A percentile compares a stretch with the other conserved stretches of the same genome.
Evolutionary conservation across 2,797 vertebrate genomes (phyloP).

Genomic region (Rhincodon typus): DNA sequence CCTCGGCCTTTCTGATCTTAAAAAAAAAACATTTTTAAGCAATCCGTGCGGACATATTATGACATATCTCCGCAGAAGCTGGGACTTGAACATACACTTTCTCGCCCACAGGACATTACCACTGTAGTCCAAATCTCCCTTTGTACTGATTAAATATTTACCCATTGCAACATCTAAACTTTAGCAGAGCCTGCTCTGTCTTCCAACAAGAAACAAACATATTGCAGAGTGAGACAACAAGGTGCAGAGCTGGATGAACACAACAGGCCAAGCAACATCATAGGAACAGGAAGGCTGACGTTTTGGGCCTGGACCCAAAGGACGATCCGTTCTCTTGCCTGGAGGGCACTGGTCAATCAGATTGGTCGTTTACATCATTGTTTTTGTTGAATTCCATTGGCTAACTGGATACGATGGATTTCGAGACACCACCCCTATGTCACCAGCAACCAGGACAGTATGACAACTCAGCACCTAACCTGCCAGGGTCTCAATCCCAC

Average conservation of each 20-base stretch:
- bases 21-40: too few relatives aligned
- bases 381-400: background rate
- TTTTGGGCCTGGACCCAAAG: too few relatives aligned
- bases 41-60: too few relatives aligned
- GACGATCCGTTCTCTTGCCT: background rate
- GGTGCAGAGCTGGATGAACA: too few relatives aligned
- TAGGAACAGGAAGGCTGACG: too few relatives aligned
- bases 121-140: background rate
- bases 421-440: background rate
- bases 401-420: background rate
- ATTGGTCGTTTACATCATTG: background rate
- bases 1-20: too few relatives aligned
- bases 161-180: background rate
- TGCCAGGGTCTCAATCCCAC: background rate
- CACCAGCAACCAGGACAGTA: background rate
- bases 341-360: background rate
- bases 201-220: background rate
- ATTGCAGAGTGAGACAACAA: too few relatives aligned
- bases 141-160: background rate
- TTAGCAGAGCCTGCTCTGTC: background rate
- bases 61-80: too few relatives aligned
- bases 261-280: too few relatives aligned
- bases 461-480: background rate
- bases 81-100: too few relatives aligned
- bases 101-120: too few relatives aligned